Evolutionary conservation across 2,888 invertebrate species (phyloP), one percentile per base, ranked within the genome.

Genomic region (Meloe dianella): DNA sequence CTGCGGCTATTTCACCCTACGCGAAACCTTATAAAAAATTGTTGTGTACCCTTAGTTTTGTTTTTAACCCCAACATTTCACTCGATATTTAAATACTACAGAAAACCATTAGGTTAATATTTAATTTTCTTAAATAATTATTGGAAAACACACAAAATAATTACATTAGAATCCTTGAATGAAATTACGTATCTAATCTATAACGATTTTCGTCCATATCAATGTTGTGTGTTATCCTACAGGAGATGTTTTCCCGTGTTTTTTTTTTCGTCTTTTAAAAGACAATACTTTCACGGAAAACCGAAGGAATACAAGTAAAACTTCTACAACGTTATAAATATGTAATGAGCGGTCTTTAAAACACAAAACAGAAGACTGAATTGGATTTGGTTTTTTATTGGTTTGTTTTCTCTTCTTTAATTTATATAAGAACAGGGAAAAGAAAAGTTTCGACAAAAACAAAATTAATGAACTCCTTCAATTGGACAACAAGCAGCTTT

Each of bases 161-260:
- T 88, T 89, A 88, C 87, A 88, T 88, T 88, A 87, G 88, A 88
- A 88, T 88, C 87, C 87, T 88, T 87, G 87, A 87, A 86, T 87
- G 86, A 87, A 88, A 89, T 88, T 4, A 4, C 27, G 2, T 3
- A 27, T 27, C 27, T 4, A 27, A 27, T 27, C 27, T 89, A 88
- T 88, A 73, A 72, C 71, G 71, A 63, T 65, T 66, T 32, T 32
- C 60, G 56, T 57, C 41, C 70, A 67, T 67, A 70, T 67, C 70
- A 61, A 22, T 14, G 20, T 24, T 24, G 61, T 24, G 61, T n/a
- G 24, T 47, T 57, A 57, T 57, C 27, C 61, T 61, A n/a, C 41
- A 65, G 38, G 65, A 61, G 60, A 3, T 63, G 62, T 62, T 66
- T 59, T 59, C 20, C 35, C n/a, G n/a, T n/a, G n/a, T n/a, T n/a